These are phyloP conservation scores for Melanostoma mellinum DNA, from an alignment of 2,888 invertebrate genomes.

Conservation along the genomic window DNA sequence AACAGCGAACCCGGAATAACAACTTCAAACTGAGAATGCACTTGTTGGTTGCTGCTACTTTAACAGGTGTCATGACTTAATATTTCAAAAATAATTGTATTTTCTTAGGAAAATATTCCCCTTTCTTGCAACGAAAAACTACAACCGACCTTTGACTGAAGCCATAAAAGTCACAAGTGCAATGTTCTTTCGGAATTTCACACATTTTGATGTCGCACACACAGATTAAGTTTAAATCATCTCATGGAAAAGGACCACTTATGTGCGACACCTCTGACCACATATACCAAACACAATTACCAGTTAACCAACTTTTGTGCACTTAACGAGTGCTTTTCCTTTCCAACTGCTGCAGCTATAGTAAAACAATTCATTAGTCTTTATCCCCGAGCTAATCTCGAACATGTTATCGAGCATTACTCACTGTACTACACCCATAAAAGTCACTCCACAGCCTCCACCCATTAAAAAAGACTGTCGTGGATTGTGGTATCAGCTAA, in stretches of 20 bases:
- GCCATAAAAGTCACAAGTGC: slow-evolving; percentile 53
- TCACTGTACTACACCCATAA: slow-evolving; percentile 54
- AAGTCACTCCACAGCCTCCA: slow-evolving; percentile 40
- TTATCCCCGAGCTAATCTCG: slow-evolving; percentile 41
- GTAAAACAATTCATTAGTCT: slow-evolving; percentile 44
- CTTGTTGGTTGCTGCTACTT: no score
- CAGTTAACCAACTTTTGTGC: slow-evolving; percentile 19
- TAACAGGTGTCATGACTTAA: no score
- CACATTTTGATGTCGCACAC: slow-evolving; percentile 5
- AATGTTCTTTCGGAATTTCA: slow-evolving; percentile 49
- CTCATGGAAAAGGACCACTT: slow-evolving; percentile 13
- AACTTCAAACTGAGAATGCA: no score
- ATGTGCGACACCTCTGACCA: slow-evolving; percentile 28
- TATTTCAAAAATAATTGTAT: no score
- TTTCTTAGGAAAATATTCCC: background rate
- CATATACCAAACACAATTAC: slow-evolving; percentile 20
- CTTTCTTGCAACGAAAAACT: background rate
- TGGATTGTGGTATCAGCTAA: slow-evolving; percentile 7
- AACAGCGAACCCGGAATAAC: no score
- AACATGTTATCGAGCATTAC: slow-evolving; percentile 58
- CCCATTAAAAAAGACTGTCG: slow-evolving; percentile 33
- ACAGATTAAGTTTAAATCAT: background rate
- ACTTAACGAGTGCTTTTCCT: slow-evolving; percentile 7
- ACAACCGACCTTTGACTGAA: slow-evolving; percentile 33
- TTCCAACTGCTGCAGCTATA: slow-evolving; percentile 14